Conservation (phyloP, 2,113 vertebrate genomes). For the Caloenas nicobarica region DNA sequence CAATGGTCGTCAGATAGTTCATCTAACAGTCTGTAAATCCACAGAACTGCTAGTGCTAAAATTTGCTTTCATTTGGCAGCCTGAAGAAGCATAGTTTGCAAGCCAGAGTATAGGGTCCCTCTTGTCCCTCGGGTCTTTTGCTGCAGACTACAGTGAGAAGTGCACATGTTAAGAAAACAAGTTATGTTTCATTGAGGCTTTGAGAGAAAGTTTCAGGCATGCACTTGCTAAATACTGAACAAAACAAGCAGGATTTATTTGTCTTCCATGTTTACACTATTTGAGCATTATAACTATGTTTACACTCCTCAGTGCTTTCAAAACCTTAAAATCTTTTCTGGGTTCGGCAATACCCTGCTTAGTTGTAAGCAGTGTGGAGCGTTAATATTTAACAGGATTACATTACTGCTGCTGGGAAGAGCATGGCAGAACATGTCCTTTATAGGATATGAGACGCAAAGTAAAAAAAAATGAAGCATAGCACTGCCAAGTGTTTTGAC, state of each 20-base stretch:
- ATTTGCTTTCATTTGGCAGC: not conserved
- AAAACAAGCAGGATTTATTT: not conserved
- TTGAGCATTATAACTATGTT: not conserved
- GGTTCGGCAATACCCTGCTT: not conserved
- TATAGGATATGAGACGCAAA: rapidly evolving
- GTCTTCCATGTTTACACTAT: not conserved
- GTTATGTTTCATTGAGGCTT: not conserved
- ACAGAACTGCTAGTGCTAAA: not conserved
- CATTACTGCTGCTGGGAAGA: not conserved
- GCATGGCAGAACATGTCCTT: not conserved
- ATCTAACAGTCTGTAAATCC: not conserved
- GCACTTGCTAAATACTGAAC: not conserved
- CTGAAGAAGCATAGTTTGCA: not conserved
- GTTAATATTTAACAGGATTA: not conserved
- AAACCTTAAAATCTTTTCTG: not conserved
- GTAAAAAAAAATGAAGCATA: not conserved
- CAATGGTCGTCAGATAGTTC: not conserved
- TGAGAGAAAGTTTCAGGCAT: not conserved
- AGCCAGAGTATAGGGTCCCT: not conserved
- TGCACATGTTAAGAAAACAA: not conserved
- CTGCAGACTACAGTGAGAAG: not conserved
- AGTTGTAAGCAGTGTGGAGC: not conserved
- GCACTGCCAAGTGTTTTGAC: not conserved
- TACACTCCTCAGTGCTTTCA: not conserved
- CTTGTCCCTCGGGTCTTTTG: not conserved